Evolutionary conservation across 2,888 invertebrate genomes (phyloP).

Genomic region (Abrostola tripartita): DNA sequence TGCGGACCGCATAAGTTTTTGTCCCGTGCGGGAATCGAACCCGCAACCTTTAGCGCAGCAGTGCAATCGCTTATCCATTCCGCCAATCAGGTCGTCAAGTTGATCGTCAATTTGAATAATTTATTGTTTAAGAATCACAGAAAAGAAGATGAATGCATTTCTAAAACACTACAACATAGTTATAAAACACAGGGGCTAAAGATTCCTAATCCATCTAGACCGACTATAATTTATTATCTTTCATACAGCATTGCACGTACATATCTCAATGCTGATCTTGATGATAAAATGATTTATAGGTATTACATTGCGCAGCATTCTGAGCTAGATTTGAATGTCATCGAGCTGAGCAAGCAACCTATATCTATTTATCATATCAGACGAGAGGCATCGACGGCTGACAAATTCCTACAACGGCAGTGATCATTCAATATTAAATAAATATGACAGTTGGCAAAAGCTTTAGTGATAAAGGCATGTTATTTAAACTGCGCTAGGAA

Average conservation of each 20-base stretch:
- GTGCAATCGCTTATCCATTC: no score
- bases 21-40: no score
- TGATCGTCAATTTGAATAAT: no score
- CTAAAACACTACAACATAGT: neutral
- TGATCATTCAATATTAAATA: no score
- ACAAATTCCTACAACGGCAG: no score
- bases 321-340: slow-evolving; percentile 41
- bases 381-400: neutral
- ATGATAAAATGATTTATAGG: slow-evolving; percentile 46
- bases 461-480: no score
- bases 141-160: neutral
- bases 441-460: no score
- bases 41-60: no score
- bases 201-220: slow-evolving; percentile 7
- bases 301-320: slow-evolving; percentile 42
- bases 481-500: no score
- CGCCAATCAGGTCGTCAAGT: no score
- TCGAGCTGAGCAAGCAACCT: slow-evolving; percentile 43
- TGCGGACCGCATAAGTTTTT: no score
- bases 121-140: no score
- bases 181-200: neutral
- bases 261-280: slow-evolving; percentile 35
- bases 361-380: slow-evolving; percentile 29
- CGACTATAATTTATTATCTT: slow-evolving; percentile 24
- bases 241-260: slow-evolving; percentile 21